Conservation (phyloP, 2,888 invertebrate genomes). For the Amblyteles armatorius region DNA sequence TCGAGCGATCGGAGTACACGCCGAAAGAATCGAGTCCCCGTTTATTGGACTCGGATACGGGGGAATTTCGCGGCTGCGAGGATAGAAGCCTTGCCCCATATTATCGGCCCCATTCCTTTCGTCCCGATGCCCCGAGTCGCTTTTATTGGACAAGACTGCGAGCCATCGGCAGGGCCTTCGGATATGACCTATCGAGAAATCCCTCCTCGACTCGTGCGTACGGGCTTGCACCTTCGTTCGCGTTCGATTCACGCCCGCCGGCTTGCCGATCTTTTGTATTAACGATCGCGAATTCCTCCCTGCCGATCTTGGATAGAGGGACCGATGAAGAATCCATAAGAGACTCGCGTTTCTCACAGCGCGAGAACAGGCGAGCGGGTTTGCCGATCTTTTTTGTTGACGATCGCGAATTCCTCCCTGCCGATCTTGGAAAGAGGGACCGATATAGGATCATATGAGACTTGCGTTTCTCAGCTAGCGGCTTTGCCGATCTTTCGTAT, state of each 20-base stretch:
- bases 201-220: conserved; percentile 13
- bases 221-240: background rate
- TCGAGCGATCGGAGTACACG: background rate
- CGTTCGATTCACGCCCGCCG: background rate
- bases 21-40: background rate
- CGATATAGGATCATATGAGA: too few species aligned
- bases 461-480: background rate
- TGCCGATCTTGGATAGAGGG: too few species aligned
- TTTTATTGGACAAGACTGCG: conserved; percentile 58
- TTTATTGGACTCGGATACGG: conserved; percentile 4
- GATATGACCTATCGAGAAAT: conserved; percentile 47
- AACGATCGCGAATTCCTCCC: background rate
- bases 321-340: too few species aligned
- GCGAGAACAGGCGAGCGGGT: background rate
- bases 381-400: background rate
- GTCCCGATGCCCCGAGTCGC: conserved; percentile 43
- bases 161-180: conserved; percentile 36
- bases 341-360: too few species aligned
- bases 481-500: background rate
- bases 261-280: background rate
- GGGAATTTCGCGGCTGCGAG: background rate
- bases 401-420: background rate
- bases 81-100: background rate
- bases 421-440: too few species aligned
- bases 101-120: conserved; percentile 61